Evolutionary conservation across 2,888 invertebrate species (phyloP), one percentile per base, ranked within the genome.

Genomic region (Drosophila emarginata): DNA sequence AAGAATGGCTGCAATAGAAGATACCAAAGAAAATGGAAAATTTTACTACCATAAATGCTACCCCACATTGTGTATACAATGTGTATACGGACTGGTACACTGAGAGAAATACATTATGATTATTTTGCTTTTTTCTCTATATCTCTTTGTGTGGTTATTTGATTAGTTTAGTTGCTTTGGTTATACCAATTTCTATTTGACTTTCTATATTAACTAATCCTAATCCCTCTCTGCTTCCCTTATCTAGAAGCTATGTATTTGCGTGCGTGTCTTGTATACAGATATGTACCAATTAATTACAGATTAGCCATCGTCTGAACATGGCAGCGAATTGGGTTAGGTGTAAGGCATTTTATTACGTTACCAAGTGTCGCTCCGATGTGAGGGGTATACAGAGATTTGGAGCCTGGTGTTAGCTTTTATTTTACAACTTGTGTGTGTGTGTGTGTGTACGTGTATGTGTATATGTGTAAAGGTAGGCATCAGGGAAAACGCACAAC

Each of bases 1-100:
- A 89, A 97, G 93, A 90, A 97, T 97, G 80, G 96, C 97, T 97
- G 69, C 4, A 69, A 45, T 21, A 45, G 21, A 45, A 9, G 11
- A 32, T 1, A 32, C 7, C 7, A 14, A 12, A n/a, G n/a, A n/a
- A n/a, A n/a, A 11, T 23, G 32, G 18, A 6, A 26, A 15, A 11
- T n/a, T 28, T 40, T 18, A n/a, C 18, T 50, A 57, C 53, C 57
- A 45, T 36, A 50, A n/a, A n/a, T 56, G 15, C 37, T n/a, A n/a
- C n/a, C n/a, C n/a, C 21, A 28, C 14, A 40, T 18, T 18, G 62
- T 37, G 15, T 54, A 18, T 12, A 9, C 32, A 32, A 32, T 9
- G 53, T 52, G 7, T 28, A 4, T 15, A 6, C 6, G 6, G 4
- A 28, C 7, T 28, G 28, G 0, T 53, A 12, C 40, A 45, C 18